A percentile compares a stretch with the other conserved stretches of the same genome.
Evolutionary conservation across 2,888 invertebrate species (phyloP).

Genomic region (Trachelus tabidus): DNA sequence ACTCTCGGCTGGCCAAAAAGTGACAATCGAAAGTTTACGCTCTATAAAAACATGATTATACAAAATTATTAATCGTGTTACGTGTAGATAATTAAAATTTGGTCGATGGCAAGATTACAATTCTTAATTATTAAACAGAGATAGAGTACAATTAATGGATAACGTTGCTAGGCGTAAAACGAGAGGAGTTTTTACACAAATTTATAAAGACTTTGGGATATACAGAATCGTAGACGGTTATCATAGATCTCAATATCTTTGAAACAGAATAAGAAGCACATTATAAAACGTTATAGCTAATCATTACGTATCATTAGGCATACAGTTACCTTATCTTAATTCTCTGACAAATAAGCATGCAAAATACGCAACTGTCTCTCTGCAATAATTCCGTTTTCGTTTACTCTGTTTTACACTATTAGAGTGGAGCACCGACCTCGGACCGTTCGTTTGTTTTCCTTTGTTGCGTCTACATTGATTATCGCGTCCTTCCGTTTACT

Average conservation of each 20-base stretch:
- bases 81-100: conserved; percentile 19
- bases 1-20: conserved; percentile 53
- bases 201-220: conserved; percentile 38
- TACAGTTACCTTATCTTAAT: conserved; percentile 40
- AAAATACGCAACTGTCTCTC: conserved; percentile 24
- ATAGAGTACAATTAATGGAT: conserved; percentile 45
- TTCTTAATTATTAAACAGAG: conserved; percentile 46
- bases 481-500: conserved; percentile 32
- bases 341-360: conserved; percentile 31
- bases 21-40: conserved; percentile 44
- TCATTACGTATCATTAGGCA: conserved; percentile 35
- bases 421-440: conserved; percentile 42
- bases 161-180: conserved; percentile 42
- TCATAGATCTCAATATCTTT: no score
- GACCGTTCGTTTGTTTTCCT: conserved; percentile 27
- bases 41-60: conserved; percentile 49
- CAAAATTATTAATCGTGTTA: conserved; percentile 41
- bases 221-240: conserved; percentile 20
- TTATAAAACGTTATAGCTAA: conserved; percentile 43
- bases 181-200: conserved; percentile 53
- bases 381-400: no score
- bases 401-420: no score
- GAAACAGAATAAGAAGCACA: conserved; percentile 40
- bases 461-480: conserved; percentile 31
- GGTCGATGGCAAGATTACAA: conserved; percentile 37